phyloP scores from a whole-genome alignment of 2,797 vertebrate species.

The Muscicapa striata region DNA sequence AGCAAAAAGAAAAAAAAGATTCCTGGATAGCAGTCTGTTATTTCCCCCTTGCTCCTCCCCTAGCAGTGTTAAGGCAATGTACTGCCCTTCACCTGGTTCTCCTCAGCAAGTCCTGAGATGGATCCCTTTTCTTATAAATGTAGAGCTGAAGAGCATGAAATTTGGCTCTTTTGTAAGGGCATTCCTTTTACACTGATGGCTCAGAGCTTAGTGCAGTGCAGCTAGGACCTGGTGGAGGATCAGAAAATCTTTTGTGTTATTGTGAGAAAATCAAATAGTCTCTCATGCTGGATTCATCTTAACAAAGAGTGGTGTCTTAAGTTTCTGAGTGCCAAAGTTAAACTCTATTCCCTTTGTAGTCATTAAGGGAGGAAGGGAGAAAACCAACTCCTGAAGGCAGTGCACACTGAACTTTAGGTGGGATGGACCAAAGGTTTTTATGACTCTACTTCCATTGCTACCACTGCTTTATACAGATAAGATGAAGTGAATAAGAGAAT shows the following conservation, averaged over 20 bases:
- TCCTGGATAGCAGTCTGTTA: conserved; percentile 7
- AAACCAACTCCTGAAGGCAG: neutral
- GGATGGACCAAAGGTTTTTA: neutral
- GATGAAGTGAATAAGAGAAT: neutral
- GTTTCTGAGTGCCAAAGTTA: neutral
- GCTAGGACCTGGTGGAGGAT: neutral
- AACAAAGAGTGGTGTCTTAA: neutral
- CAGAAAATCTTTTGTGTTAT: neutral
- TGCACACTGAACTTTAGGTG: neutral
- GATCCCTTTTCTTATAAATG: neutral
- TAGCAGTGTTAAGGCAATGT: neutral
- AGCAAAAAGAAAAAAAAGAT: neutral
- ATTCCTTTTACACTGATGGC: neutral
- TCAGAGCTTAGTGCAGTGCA: neutral
- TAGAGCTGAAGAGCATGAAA: neutral
- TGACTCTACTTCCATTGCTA: neutral
- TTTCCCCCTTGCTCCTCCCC: neutral
- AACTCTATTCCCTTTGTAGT: neutral
- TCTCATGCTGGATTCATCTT: neutral
- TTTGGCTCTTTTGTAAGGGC: neutral
- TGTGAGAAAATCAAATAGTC: neutral
- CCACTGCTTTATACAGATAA: neutral
- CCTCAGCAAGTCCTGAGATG: neutral
- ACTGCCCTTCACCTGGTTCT: neutral
- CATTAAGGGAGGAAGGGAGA: neutral